phyloP scores from a whole-genome alignment of 2,797 vertebrate species.

The Limosa lapponica region DNA sequence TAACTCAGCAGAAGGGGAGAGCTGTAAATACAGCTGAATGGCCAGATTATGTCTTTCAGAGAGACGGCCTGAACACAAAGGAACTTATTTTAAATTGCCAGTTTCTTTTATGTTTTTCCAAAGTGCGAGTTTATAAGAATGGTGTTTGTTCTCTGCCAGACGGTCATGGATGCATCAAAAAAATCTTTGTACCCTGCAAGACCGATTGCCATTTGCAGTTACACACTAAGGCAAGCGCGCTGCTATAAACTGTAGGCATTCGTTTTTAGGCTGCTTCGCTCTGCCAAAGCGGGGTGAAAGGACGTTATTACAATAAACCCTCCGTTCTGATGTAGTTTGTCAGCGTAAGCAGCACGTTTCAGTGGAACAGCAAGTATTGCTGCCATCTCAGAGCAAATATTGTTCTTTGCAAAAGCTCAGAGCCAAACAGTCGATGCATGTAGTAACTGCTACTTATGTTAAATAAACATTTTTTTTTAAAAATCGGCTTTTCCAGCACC shows the following conservation, averaged over 20 bases:
- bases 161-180: background rate
- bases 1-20: background rate
- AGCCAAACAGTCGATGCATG: background rate
- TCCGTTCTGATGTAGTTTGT: too few relatives aligned
- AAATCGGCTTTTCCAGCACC: background rate
- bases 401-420: background rate
- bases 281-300: background rate
- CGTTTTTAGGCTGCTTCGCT: background rate
- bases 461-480: rapidly evolving
- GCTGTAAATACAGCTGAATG: background rate
- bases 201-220: background rate
- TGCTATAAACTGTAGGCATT: background rate
- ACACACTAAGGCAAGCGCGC: background rate
- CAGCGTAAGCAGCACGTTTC: background rate
- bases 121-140: background rate
- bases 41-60: background rate
- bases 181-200: background rate
- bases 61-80: background rate
- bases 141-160: background rate
- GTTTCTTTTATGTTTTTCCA: background rate
- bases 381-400: background rate
- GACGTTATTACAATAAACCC: rapidly evolving
- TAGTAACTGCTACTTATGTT: background rate
- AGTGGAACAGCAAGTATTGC: background rate
- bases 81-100: background rate